These are phyloP conservation scores for Cephus cinctus DNA, from an alignment of 1,140 invertebrate species.

Conservation along the genomic window DNA sequence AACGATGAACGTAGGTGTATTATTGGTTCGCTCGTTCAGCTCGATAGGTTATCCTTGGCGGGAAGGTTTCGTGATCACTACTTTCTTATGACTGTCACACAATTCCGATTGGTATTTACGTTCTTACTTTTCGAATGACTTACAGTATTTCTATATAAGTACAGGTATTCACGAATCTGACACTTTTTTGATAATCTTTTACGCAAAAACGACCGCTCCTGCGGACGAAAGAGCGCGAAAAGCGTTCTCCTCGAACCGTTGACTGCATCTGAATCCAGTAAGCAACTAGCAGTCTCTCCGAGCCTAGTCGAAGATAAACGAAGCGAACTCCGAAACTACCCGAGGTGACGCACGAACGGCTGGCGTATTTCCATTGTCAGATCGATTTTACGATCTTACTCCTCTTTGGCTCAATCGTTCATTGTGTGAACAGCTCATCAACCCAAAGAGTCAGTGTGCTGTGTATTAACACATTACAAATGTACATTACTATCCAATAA, in stretches of 20 bases:
- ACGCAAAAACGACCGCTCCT: conserved; percentile 2
- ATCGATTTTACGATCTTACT: neutral
- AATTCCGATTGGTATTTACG: no score
- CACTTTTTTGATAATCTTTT: conserved; percentile 8
- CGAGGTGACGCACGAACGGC: conserved; percentile 14
- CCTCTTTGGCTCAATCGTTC: neutral
- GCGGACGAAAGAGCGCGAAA: conserved; percentile 11
- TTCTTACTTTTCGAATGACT: no score
- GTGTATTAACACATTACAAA: neutral
- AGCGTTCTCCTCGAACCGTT: conserved; percentile 15
- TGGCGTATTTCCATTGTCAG: conserved; percentile 11
- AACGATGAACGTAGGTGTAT: no score
- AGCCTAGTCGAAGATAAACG: neutral
- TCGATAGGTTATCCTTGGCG: no score
- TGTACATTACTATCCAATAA: no score
- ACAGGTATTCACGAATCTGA: no score
- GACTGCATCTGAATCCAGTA: conserved; percentile 8
- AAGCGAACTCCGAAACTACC: neutral
- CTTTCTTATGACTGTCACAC: no score
- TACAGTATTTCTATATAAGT: no score
- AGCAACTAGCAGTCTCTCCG: neutral
- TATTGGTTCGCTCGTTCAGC: no score
- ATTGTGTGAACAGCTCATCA: neutral
- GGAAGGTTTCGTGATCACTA: no score
- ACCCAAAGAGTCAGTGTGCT: neutral